Evolutionary conservation across 2,113 vertebrate genomes (phyloP).

Genomic region (Psittacula cyanocephala): DNA sequence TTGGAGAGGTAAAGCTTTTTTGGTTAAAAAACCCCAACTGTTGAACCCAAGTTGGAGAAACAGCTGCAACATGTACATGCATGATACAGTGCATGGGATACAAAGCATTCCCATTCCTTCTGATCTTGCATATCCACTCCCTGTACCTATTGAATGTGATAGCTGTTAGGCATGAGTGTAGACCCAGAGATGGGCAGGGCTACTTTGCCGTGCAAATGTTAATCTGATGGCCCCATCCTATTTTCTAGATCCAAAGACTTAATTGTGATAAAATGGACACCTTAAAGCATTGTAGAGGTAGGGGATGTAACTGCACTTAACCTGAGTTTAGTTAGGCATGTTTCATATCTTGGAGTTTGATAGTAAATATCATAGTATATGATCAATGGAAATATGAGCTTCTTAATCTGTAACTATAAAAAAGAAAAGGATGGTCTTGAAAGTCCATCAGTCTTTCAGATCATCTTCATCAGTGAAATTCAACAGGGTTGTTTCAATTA

Average conservation of each 20-base stretch:
- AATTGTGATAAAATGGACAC: background rate
- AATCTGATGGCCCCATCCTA: background rate
- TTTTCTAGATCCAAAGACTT: background rate
- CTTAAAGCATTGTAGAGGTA: background rate
- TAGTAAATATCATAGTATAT: background rate
- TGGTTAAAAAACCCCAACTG: accelerated
- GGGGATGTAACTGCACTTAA: background rate
- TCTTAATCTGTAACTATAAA: background rate
- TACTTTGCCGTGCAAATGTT: background rate
- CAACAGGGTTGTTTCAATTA: background rate
- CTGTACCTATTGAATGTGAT: background rate
- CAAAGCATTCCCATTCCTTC: background rate
- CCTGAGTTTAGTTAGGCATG: background rate
- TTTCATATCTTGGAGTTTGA: background rate
- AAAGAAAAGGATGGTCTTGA: background rate
- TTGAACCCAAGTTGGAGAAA: background rate
- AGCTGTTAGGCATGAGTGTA: background rate
- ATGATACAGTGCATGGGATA: background rate
- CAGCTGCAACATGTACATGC: accelerated
- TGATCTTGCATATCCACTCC: background rate
- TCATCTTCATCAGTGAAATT: background rate
- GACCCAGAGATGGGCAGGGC: background rate
- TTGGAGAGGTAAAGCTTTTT: background rate
- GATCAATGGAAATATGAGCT: background rate
- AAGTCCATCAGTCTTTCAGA: background rate